Evolutionary conservation across 2,888 invertebrate species (phyloP), one percentile per base, ranked within the genome.

Genomic region (Spilarctia lutea): DNA sequence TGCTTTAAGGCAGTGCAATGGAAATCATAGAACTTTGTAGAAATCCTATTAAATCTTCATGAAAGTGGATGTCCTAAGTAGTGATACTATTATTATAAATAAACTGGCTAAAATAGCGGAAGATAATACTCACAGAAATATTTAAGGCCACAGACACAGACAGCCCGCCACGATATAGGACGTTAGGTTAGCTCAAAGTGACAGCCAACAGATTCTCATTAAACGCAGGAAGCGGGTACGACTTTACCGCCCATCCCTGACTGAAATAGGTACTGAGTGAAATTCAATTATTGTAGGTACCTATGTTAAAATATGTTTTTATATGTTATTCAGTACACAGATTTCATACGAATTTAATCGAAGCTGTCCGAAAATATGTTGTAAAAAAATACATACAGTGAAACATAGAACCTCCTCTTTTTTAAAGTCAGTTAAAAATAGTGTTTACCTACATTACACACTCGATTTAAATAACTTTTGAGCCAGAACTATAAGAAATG

Each of bases 181-280:
- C 82, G 80, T 81, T 83, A 73, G 82, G 82, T 78, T 77, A 76
- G 83, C 80, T 75, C 75, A 75, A 78, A 85, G 81, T 86, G 86
- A 86, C 87, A 85, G 84, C 83, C 48, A 83, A 83, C 84, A 85
- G 86, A 86, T 89, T 87, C 87, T 89, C 87, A 89, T 89, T 88
- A 89, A 85, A 75, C 68, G 74, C 84, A 84, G 86, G 85, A 85
- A 87, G 73, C 69, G 52, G 35, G 75, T 75, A 68, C 48, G 70
- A 74, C 75, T 80, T 77, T 71, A 66, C 76, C 80, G 69, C 73
- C 72, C 67, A 65, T 74, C 72, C 74, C 77, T 65, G 70, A 79
- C 75, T 75, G 75, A 73, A 75, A 63, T 63, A 16, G 63, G 75
- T 74, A 78, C 75, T 68, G 75, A 52, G 68, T n/a, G 72, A 77